Base-by-base conservation (phyloP, 2,113 vertebrate genomes). In the Carollia perspicillata region DNA sequence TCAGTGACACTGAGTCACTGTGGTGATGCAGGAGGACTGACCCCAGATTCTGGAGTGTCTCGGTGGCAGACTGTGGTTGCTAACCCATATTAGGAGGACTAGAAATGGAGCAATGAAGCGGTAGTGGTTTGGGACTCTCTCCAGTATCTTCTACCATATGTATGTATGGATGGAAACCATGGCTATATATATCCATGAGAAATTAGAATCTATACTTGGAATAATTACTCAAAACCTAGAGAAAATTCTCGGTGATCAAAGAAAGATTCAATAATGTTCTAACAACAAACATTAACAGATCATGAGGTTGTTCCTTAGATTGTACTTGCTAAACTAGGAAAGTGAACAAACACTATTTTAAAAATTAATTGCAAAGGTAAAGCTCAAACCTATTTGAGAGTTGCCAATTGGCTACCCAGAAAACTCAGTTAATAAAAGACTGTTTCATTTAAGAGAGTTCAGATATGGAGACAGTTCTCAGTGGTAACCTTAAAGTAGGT, bases 191-290 rank as follows among this genome's bases (percentile, higher is more conserved):
- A 28, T 7, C 42, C 18, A 47, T 55, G 10, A 94, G 63, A 85
- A 87, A 88, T 90, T 90, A 81, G 68, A 42, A 63, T 9, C 33
- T 33, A 42, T 40, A 84, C 74, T 68, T 51, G 94, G 47, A 90
- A 86, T 77, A 23, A 95, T 63, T 51, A 40, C 13, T 53, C 6
- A 77, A 93, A 81, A 81, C 14, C 14, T 47, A 63, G 30, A 75
- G 37, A 95, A 75, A 91, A 84, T 71, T 65, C 65, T 84, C 75
- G 75, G 55, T 69, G 51, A 74, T 84, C 49, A 74, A 78, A 93
- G 7, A 69, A 85, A 74, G 79, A 42, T 22, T 94, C 47, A 85
- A 1, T 66, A 80, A 71, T 33, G 47, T 72, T 85, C 26, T 51
- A 89, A 72, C 10, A 88, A 23, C 12, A 71, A 79, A 77, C 11